These are phyloP conservation scores for Allolobophora icterica DNA, from an alignment of 2,888 invertebrate species.

Conservation along the genomic window DNA sequence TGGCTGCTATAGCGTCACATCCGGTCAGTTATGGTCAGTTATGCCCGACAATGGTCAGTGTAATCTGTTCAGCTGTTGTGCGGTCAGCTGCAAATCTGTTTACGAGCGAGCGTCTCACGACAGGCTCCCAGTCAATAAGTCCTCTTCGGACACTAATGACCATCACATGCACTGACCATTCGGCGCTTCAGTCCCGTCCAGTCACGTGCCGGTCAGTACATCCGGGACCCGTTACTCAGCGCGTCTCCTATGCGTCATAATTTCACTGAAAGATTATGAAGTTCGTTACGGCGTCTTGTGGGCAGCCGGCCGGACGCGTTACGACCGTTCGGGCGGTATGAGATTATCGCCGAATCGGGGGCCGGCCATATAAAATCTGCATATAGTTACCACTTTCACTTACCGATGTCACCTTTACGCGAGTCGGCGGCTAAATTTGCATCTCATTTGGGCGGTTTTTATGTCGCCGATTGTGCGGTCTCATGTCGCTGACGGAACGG, in stretches of 20 bases:
- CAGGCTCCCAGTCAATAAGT: background rate
- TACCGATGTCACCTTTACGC: conserved; percentile 17
- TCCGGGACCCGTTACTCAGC: conserved; percentile 17
- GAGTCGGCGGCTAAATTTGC: background rate
- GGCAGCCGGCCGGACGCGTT: background rate
- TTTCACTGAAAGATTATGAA: conserved; percentile 23
- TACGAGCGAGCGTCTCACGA: background rate
- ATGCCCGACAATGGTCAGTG: background rate
- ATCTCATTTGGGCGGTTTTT: conserved; percentile 9
- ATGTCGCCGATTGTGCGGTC: background rate
- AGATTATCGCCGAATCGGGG: background rate
- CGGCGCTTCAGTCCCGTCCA: conserved; percentile 17
- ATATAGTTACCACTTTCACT: conserved; percentile 17
- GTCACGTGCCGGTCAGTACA: conserved; percentile 12
- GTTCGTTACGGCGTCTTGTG: conserved; percentile 30
- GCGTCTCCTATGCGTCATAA: conserved; percentile 27
- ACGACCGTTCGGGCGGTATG: background rate
- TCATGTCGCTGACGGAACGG: background rate
- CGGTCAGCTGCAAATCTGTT: conserved; percentile 17
- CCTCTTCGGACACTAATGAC: conserved; percentile 17
- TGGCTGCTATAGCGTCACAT: conserved; percentile 17
- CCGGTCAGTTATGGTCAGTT: conserved; percentile 12
- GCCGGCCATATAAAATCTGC: conserved; percentile 17
- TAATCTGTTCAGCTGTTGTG: conserved; percentile 17
- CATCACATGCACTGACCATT: background rate